phyloP scores from a whole-genome alignment of 64 coral and sea anemone species.

The Exaiptasia diaphana region DNA sequence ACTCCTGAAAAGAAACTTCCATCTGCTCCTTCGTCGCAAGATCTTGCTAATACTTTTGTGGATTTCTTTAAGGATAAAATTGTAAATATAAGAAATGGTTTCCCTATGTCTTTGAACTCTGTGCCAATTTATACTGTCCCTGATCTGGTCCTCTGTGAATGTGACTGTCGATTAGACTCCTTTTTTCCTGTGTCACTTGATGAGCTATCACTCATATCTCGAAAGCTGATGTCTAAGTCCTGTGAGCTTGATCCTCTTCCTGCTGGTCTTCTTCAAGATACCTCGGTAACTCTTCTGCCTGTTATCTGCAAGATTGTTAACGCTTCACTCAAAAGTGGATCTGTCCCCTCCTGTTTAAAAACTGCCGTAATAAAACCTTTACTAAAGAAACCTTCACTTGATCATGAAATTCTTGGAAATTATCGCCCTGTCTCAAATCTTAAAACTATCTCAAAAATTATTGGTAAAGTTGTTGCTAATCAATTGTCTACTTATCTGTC shows the following conservation, averaged over 20 bases:
- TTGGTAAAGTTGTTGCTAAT: neutral
- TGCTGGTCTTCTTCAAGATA: conserved; percentile 2
- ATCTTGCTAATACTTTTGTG: neutral
- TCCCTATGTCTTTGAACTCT: neutral
- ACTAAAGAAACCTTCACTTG: conserved; percentile 20
- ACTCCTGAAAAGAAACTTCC: neutral
- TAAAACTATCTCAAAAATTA: no score
- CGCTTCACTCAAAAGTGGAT: conserved; percentile 4
- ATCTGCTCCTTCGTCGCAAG: neutral
- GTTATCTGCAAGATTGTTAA: conserved; percentile 9
- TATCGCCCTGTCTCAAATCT: conserved; percentile 1
- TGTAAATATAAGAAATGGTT: neutral
- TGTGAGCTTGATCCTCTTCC: conserved; percentile 17
- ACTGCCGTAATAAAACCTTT: neutral
- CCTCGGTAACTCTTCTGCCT: neutral
- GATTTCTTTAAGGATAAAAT: neutral
- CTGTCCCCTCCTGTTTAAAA: conserved; percentile 3
- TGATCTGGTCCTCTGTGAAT: no score
- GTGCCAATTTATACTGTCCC: neutral
- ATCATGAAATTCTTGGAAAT: conserved; percentile 25
- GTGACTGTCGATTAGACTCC: neutral
- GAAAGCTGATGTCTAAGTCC: conserved; percentile 5
- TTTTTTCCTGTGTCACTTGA: neutral
- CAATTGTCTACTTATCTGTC: conserved; percentile 12
- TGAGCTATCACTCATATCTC: neutral